Evolutionary conservation across 2,888 invertebrate genomes (phyloP).

Genomic region (Mimas tiliae): DNA sequence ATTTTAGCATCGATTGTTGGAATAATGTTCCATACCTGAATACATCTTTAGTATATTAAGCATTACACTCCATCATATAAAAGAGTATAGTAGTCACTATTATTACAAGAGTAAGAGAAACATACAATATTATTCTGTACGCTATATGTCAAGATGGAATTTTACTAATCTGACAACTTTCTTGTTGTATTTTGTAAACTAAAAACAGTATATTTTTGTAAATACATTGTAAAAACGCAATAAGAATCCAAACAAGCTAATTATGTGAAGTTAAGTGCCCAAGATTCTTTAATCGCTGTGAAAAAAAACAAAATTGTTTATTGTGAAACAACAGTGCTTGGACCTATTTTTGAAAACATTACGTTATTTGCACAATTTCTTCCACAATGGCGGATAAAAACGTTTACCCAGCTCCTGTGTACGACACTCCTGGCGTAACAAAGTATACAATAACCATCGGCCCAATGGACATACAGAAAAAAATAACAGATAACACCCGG

Average conservation of each 20-base stretch:
- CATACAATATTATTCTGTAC: neutral
- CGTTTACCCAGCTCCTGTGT: neutral
- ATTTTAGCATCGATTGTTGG: neutral
- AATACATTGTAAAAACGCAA: neutral
- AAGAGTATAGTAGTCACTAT: neutral
- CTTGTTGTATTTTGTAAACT: neutral
- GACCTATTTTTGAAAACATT: too few species aligned
- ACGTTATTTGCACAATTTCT: too few species aligned
- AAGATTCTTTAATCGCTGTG: too few species aligned
- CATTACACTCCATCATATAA: neutral
- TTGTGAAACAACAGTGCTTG: neutral
- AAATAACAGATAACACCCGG: neutral
- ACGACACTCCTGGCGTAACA: neutral
- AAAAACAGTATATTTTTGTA: conserved; percentile 7
- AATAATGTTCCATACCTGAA: neutral
- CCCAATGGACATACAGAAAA: neutral
- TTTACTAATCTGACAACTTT: conserved; percentile 11
- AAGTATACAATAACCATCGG: neutral
- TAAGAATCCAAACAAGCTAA: neutral
- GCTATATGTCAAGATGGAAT: neutral
- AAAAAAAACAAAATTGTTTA: neutral
- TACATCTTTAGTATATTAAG: neutral
- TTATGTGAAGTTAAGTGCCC: neutral
- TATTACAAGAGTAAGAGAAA: neutral
- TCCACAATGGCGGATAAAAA: conserved; percentile 12